phyloP scores from a whole-genome alignment of 2,888 invertebrate genomes.

The Cheilosia pagana region DNA sequence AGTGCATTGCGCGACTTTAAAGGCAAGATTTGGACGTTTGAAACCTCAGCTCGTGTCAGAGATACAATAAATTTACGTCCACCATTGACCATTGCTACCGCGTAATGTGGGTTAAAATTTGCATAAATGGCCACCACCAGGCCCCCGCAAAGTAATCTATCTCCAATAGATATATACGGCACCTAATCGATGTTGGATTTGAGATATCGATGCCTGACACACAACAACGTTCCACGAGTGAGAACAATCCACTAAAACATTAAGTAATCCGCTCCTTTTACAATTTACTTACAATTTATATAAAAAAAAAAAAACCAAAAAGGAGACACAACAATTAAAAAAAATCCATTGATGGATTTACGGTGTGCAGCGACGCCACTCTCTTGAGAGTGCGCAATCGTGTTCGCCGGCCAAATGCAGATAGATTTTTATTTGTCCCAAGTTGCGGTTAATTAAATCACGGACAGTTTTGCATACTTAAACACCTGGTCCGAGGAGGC shows the following conservation, averaged over 20 bases:
- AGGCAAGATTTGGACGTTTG: constrained; percentile 49
- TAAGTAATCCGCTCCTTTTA: constrained; percentile 65
- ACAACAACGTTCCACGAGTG: constrained; percentile 38
- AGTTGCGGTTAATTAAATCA: constrained; percentile 69
- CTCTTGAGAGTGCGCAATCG: constrained; percentile 72
- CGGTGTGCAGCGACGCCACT: constrained; percentile 35
- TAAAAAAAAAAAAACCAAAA: constrained; percentile 44
- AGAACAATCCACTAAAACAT: constrained; percentile 63
- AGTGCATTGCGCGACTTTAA: constrained; percentile 53
- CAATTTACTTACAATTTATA: constrained; percentile 59
- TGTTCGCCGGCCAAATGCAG: constrained; percentile 53
- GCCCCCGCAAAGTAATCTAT: constrained; percentile 56
- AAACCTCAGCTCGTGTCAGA: constrained; percentile 40
- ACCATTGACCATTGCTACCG: constrained; percentile 53
- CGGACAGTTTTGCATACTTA: constrained; percentile 37
- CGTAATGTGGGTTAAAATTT: constrained; percentile 74
- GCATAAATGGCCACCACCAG: constrained; percentile 70
- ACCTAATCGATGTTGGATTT: constrained; percentile 51
- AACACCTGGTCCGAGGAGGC: constrained; percentile 62
- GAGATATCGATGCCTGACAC: constrained; percentile 36
- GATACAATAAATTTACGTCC: constrained; percentile 67
- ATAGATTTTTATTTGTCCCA: constrained; percentile 39
- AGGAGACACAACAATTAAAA: constrained; percentile 53
- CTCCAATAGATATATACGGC: constrained; percentile 22
- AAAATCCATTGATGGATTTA: constrained; percentile 65